Conservation (phyloP, 1,140 invertebrate genomes). For the Tetraneura akinire region DNA sequence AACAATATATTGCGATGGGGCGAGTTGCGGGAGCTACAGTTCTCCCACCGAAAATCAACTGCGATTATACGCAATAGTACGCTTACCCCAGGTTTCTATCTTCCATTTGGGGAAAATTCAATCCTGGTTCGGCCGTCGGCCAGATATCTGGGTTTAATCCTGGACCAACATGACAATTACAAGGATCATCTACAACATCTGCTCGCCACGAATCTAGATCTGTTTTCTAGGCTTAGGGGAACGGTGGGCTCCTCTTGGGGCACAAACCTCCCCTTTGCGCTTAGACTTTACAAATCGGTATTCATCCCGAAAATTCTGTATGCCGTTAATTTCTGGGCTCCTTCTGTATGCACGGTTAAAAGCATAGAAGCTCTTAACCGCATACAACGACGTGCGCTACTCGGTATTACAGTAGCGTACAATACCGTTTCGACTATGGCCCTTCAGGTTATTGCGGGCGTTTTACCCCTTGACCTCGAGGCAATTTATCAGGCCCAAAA, state of each 20-base stretch:
- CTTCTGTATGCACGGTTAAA: background rate
- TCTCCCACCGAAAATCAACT: background rate
- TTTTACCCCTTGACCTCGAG: background rate
- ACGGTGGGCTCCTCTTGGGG: background rate
- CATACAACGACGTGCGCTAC: no score
- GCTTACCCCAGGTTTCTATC: background rate
- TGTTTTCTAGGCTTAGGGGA: background rate
- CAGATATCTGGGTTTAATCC: background rate
- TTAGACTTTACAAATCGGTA: no score
- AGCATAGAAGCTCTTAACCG: no score
- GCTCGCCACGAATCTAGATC: background rate
- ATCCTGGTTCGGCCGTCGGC: background rate
- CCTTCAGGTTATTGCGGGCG: no score
- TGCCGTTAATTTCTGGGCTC: no score
- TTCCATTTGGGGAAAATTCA: background rate
- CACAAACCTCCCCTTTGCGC: background rate
- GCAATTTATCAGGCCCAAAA: background rate
- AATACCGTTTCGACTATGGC: no score
- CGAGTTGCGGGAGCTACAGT: background rate
- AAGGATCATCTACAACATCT: background rate
- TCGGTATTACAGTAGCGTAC: no score
- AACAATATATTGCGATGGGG: background rate
- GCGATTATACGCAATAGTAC: background rate
- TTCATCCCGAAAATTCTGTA: no score
- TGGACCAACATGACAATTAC: background rate